These are phyloP conservation scores for Triplophysa bombifrons DNA, from an alignment of 2,797 vertebrate genomes.

Conservation along the genomic window DNA sequence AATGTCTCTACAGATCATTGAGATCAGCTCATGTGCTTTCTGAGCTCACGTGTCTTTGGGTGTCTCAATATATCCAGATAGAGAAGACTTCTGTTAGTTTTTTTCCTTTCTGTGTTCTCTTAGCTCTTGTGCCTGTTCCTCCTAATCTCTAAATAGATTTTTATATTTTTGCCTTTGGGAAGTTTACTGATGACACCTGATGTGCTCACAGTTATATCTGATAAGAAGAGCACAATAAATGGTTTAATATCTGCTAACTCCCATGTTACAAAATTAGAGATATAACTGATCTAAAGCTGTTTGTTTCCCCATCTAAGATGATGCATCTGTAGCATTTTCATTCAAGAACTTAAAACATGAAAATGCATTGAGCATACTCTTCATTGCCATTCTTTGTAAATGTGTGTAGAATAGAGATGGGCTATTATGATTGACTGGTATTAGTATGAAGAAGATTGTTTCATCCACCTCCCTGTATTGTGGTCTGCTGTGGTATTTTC, in stretches of 20 bases:
- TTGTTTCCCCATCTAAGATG: conserved; percentile 4
- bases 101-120: background rate
- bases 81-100: conserved; percentile 12
- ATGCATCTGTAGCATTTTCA: conserved; percentile 2
- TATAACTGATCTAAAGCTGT: conserved; percentile 20
- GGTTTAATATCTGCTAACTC: conserved; percentile 9
- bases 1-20: conserved; percentile 36
- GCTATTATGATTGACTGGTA: too few species aligned
- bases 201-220: conserved; percentile 29
- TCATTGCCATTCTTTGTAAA: background rate
- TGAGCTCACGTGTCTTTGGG: conserved; percentile 22
- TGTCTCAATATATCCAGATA: conserved; percentile 29
- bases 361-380: background rate
- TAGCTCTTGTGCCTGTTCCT: conserved; percentile 13
- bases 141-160: conserved; percentile 8
- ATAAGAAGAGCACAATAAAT: conserved; percentile 33
- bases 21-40: conserved; percentile 39
- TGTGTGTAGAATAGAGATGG: too few species aligned
- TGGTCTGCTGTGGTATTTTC: too few species aligned
- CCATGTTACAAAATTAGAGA: background rate
- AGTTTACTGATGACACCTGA: conserved; percentile 33
- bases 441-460: too few species aligned
- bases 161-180: conserved; percentile 22
- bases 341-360: background rate
- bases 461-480: too few species aligned